A percentile compares a stretch with the other conserved stretches of the same genome.
These are phyloP conservation scores for Cylloceria caligata DNA, from an alignment of 2,888 invertebrate species.

Conservation along the genomic window DNA sequence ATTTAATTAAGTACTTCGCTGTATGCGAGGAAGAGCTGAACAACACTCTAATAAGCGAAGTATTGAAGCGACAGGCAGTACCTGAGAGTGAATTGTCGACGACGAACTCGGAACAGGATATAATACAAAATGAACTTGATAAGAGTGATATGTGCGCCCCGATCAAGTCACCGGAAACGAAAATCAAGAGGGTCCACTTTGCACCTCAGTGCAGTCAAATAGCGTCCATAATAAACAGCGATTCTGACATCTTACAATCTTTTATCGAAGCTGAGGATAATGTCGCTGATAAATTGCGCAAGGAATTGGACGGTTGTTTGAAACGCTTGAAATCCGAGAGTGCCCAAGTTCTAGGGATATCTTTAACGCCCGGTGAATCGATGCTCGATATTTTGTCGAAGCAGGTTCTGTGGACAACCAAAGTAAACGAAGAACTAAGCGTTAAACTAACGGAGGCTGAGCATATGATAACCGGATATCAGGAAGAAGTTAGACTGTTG, in stretches of 20 bases:
- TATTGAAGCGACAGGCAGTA: conserved; percentile 84
- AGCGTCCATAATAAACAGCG: conserved; percentile 85
- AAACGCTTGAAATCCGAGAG: conserved; percentile 89
- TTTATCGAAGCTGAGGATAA: conserved; percentile 86
- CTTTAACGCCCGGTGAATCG: conserved; percentile 77
- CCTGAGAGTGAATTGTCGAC: conserved; percentile 62
- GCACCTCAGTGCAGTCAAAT: conserved; percentile 88
- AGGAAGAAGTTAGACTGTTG: conserved; percentile 85
- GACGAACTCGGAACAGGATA: conserved; percentile 69
- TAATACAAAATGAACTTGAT: conserved; percentile 59
- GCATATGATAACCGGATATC: conserved; percentile 84
- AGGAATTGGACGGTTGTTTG: conserved; percentile 89
- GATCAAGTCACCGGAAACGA: conserved; percentile 71
- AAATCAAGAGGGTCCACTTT: conserved; percentile 88
- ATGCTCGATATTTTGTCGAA: conserved; percentile 71
- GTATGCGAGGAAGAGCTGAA: conserved; percentile 93
- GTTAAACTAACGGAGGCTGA: conserved; percentile 87
- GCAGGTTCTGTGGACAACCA: conserved; percentile 72
- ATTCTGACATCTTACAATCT: conserved; percentile 87
- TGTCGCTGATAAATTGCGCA: conserved; percentile 87
- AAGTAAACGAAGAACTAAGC: conserved; percentile 82
- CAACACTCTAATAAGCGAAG: conserved; percentile 89
- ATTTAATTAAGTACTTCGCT: conserved; percentile 90
- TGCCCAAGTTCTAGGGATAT: conserved; percentile 89
- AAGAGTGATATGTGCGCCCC: conserved; percentile 16